Evolutionary conservation across 2,797 vertebrate genomes (phyloP), one percentile per base, ranked within the genome.

Genomic region (Pempheris klunzingeri): DNA sequence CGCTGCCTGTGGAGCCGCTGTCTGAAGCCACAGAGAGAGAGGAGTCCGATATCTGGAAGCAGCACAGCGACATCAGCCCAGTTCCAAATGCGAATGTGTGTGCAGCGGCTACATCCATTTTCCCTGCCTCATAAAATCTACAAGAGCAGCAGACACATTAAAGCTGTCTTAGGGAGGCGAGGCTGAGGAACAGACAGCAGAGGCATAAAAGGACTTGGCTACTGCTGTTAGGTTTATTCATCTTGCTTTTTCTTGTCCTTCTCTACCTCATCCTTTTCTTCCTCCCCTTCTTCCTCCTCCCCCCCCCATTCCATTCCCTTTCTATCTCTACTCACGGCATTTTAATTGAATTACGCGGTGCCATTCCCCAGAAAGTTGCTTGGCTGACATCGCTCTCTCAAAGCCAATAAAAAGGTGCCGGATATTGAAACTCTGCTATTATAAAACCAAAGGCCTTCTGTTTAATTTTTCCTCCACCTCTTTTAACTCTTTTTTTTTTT

Each of bases 111-210:
- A 71, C 78, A 88, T 85, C 80, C 78, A 58, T 85, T 91, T 87
- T 89, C 86, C 79, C 60, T 81, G 73, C 81, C 75, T 92, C 84
- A 90, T 92, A 85, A 91, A 92, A 88, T 90, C 78, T 85, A 81
- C 86, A 90, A 87, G 84, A 91, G 84, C 80, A 87, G 83, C 80
- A 87, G 82, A 85, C 76, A 74, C 80, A 91, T 93, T 89, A 86
- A 89, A 87, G 81, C 83, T 85, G 81, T 85, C 89, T 77, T 77
- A 74, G 73, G 49, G 58, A 89, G 85, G 57, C 26, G 41, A 64
- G 73, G 83, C 82, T 68, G 75, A 86, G 76, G 74, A 90, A 85
- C 68, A 86, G 74, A 62, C 71, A 65, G 74, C 24, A 76, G 63
- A 83, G 64, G 67, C 70, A 84, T 86, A 71, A 88, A 88, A 81